Evolutionary conservation across 53 echinoderm and acorn worm genomes (phyloP), one percentile per base, ranked within the genome.

Genomic region (Paracentrotus lividus): DNA sequence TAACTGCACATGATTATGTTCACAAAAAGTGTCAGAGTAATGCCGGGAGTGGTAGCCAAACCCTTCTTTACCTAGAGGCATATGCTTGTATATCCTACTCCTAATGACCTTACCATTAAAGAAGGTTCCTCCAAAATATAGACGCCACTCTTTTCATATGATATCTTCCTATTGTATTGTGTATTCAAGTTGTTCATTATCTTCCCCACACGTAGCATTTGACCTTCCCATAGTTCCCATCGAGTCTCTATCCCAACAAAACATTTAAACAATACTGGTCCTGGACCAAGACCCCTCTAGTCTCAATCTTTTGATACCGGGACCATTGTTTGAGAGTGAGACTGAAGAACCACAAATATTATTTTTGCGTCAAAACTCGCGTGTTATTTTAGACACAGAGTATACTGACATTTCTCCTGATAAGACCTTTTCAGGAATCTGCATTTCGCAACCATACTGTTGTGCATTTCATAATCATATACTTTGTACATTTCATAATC

Each of bases 291-390:
- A 40, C 36, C 38, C 10, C 38, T 40, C 36, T 6, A 14, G 4
- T 38, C 36, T 40, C 40, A 9, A 3, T 81, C 47, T 81, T 26
- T 81, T 81, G 47, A 81, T 12, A 45, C 9, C 26, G 8, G 12
- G 26, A 9, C 24, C 27, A 81, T 81, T 49, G 81, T 81, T 44
- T 9, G 8, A 18, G 12, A 47, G 81, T 81, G 81, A 81, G 81
- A 45, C 81, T 47, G 44, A 81, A 76, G 3, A 81, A 47, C 24
- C 81, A 42, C 81, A 81, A 81, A 81, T 81, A 81, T 81, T 81
- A 81, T 81, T 81, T 81, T 81, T 57, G 57, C 24, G 21, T 52
- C 24, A 34, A 34, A 55, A 54, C 20, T 87, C 21, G 87, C 32
- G 56, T 57, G 57, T 87, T 55, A 36, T 54, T 55, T 54, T 54